phyloP scores from a whole-genome alignment of 2,113 vertebrate genomes.

The Oreochromis aureus region DNA sequence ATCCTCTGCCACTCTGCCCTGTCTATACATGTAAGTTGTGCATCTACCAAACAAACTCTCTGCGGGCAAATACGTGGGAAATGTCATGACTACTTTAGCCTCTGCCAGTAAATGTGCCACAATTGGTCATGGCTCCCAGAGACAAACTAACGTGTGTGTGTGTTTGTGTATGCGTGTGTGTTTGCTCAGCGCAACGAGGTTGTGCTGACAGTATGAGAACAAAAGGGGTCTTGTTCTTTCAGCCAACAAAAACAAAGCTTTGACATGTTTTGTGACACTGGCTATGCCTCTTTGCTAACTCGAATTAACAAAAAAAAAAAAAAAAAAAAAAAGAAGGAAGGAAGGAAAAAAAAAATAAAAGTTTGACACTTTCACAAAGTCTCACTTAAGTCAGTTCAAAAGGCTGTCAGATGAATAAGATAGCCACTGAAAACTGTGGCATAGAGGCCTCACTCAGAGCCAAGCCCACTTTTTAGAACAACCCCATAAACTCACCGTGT shows the following conservation, averaged over 20 bases:
- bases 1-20: neutral
- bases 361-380: neutral
- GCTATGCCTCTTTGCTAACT: neutral
- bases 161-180: neutral
- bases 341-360: neutral
- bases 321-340: neutral
- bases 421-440: neutral
- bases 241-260: neutral
- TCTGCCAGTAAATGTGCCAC: neutral
- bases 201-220: constrained; percentile 8
- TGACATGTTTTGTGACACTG: constrained; percentile 5
- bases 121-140: neutral
- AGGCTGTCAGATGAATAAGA: neutral
- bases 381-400: neutral
- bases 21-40: neutral
- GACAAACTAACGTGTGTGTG: neutral
- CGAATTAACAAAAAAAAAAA: neutral
- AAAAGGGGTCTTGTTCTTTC: neutral
- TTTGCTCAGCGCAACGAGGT: neutral
- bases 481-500: neutral
- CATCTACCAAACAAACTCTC: neutral
- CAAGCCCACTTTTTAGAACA: neutral
- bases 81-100: neutral
- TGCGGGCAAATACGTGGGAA: neutral
- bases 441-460: neutral